A percentile compares a stretch with the other conserved stretches of the same genome.
Conservation (phyloP, 2,888 invertebrate species). For the Actias luna region DNA sequence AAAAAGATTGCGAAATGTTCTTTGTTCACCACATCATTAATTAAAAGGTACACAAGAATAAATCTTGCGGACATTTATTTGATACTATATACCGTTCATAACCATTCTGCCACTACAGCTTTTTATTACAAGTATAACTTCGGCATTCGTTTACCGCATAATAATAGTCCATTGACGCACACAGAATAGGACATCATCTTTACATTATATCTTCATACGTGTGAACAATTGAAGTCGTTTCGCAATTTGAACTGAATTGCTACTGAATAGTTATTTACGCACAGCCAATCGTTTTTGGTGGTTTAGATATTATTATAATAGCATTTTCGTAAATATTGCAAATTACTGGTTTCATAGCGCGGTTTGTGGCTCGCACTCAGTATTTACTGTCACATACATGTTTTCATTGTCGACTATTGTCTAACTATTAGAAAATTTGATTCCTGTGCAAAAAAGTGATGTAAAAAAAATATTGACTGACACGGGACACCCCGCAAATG, state of each 20-base stretch:
- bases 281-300: not conserved
- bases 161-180: not conserved
- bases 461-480: too few species aligned
- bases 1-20: too few species aligned
- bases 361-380: not conserved
- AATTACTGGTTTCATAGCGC: not conserved
- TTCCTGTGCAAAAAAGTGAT: too few species aligned
- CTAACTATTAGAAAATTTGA: not conserved
- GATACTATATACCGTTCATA: not conserved
- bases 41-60: not conserved
- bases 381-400: not conserved
- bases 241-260: conserved; percentile 14
- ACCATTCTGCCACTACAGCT: not conserved
- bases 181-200: not conserved
- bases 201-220: not conserved
- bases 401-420: not conserved
- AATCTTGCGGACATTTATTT: not conserved
- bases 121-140: not conserved
- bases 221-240: conserved; percentile 10
- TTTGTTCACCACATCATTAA: too few species aligned
- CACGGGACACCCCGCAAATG: too few species aligned
- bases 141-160: not conserved
- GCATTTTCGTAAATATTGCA: not conserved
- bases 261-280: not conserved
- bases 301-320: not conserved